Evolutionary conservation across 2,888 invertebrate species (phyloP).

Genomic region (Empis livida): DNA sequence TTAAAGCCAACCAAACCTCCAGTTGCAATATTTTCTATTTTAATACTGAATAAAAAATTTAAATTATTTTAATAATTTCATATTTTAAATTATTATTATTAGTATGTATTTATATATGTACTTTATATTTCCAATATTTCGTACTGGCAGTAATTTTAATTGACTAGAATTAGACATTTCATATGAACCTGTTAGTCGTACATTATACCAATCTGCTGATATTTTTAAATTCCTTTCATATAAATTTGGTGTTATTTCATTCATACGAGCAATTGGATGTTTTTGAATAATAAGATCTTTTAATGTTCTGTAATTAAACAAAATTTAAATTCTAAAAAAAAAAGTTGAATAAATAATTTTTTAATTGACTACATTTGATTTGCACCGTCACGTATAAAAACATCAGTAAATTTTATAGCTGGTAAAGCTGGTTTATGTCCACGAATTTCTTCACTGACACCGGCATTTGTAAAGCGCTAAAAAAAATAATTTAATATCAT

Average conservation of each 20-base stretch:
- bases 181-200: conserved; percentile 7
- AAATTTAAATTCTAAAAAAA: not conserved
- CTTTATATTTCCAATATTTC: conserved; percentile 8
- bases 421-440: not conserved
- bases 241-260: conserved; percentile 8
- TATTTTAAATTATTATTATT: not conserved
- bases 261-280: conserved; percentile 8
- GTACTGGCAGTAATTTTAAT: conserved; percentile 9
- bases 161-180: conserved; percentile 11
- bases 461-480: conserved; percentile 11
- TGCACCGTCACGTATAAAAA: conserved; percentile 5
- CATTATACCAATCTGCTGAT: conserved; percentile 10
- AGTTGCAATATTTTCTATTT: conserved; percentile 6
- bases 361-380: conserved; percentile 7
- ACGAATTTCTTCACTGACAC: conserved; percentile 7
- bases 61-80: not conserved
- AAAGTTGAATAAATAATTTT: not conserved
- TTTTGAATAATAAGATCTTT: conserved; percentile 8
- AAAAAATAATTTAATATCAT: not conserved
- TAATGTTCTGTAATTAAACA: conserved; percentile 4
- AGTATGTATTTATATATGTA: conserved; percentile 1
- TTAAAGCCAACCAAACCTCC: conserved; percentile 9
- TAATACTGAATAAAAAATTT: conserved; percentile 6
- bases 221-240: conserved; percentile 7
- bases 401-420: conserved; percentile 6